These are phyloP conservation scores for Mactromeris polynyma DNA, from an alignment of 2,888 invertebrate genomes.

Conservation along the genomic window DNA sequence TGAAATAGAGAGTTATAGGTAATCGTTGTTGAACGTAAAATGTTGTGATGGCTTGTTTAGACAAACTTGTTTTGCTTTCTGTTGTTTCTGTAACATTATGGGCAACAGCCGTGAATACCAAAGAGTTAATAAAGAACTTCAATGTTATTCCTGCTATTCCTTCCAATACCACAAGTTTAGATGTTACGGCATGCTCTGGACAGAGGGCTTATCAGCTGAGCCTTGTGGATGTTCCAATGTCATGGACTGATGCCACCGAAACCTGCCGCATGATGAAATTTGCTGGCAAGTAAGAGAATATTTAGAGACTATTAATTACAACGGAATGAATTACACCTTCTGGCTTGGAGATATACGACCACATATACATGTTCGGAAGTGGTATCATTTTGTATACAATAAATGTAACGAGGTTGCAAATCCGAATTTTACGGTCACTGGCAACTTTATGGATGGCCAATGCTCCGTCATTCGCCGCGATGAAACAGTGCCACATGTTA, in stretches of 20 bases:
- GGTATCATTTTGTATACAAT: neutral
- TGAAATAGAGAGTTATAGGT: too few species aligned
- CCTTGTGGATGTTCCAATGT: neutral
- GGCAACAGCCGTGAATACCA: too few species aligned
- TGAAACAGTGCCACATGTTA: neutral
- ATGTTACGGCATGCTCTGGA: neutral
- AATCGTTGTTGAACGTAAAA: too few species aligned
- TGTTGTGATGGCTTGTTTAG: too few species aligned
- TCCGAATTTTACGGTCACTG: neutral
- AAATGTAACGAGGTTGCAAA: neutral
- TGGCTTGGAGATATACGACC: constrained; percentile 7
- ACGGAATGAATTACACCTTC: neutral
- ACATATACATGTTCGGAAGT: neutral
- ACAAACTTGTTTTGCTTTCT: too few species aligned
- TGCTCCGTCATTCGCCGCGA: neutral
- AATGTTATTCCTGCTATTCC: too few species aligned
- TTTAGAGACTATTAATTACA: neutral
- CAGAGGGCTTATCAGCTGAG: neutral
- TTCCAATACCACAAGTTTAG: neutral
- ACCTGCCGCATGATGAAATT: neutral
- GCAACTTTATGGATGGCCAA: neutral
- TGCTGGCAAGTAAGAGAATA: neutral
- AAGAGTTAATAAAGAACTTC: too few species aligned
- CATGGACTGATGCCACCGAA: neutral
- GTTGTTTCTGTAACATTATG: too few species aligned